These are phyloP conservation scores for Nycticryphes semicollaris DNA, from an alignment of 2,113 vertebrate genomes.

Conservation along the genomic window DNA sequence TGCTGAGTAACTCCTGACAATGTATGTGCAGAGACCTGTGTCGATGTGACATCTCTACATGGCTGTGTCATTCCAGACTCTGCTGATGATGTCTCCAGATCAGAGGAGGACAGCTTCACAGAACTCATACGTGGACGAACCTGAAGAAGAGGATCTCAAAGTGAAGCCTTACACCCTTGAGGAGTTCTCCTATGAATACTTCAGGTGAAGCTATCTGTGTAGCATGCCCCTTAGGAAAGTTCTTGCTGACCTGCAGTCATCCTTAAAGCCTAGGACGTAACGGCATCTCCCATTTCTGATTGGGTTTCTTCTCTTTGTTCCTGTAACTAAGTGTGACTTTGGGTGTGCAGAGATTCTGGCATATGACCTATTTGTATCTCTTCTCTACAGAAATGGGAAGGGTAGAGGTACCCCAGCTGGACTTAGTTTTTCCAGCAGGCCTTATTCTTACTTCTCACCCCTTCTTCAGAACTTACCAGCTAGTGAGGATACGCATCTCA, in stretches of 20 bases:
- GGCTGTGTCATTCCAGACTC: slow-evolving; percentile 74
- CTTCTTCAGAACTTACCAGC: not conserved
- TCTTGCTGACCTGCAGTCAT: not conserved
- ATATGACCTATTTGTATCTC: not conserved
- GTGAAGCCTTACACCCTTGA: slow-evolving; percentile 83
- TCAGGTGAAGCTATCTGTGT: slow-evolving; percentile 80
- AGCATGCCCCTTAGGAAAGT: not conserved
- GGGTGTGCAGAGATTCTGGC: not conserved
- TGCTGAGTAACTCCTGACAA: not conserved
- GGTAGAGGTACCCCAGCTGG: not conserved
- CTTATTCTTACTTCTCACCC: not conserved
- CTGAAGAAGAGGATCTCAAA: slow-evolving; percentile 42
- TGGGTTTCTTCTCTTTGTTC: not conserved
- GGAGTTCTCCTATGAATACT: slow-evolving; percentile 88
- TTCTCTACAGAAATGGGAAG: not conserved
- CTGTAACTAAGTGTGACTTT: not conserved
- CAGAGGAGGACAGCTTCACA: slow-evolving; percentile 79
- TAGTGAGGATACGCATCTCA: not conserved
- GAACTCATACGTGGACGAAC: slow-evolving; percentile 30
- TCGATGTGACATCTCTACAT: not conserved
- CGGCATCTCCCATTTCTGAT: not conserved
- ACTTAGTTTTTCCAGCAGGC: not conserved
- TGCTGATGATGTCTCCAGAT: slow-evolving; percentile 90
- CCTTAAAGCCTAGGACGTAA: not conserved
- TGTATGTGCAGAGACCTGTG: not conserved